Conservation (phyloP, 2,888 invertebrate genomes). For the Harmothoe impar region DNA sequence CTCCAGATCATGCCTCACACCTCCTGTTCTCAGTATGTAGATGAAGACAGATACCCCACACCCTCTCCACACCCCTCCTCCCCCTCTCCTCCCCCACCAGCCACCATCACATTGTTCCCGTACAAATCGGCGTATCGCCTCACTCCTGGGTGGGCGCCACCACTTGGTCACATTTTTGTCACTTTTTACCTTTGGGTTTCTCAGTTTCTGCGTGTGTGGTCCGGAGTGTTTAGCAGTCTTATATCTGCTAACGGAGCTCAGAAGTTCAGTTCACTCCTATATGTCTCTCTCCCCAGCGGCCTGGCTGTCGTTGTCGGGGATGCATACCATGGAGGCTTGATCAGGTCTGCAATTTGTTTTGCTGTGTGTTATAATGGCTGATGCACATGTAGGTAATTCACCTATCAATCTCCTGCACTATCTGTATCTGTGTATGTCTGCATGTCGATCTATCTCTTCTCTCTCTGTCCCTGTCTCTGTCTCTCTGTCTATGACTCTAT, state of each 20-base stretch:
- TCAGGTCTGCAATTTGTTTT: too few relatives aligned
- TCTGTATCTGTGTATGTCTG: background rate
- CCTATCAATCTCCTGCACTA: background rate
- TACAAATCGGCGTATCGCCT: conserved; percentile 4
- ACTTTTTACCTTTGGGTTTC: conserved; percentile 13
- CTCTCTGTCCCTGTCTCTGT: background rate
- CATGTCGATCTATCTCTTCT: background rate
- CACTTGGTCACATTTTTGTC: background rate
- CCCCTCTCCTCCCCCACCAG: background rate
- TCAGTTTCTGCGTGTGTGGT: conserved; percentile 1
- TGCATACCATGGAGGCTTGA: too few relatives aligned
- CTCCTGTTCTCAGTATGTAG: too few relatives aligned
- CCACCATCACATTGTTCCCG: background rate
- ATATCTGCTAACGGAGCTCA: background rate
- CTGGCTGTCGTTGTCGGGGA: background rate
- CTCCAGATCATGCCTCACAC: too few relatives aligned
- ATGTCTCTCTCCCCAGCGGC: background rate
- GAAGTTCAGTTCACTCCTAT: background rate
- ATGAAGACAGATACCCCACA: too few relatives aligned
- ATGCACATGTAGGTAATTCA: too few relatives aligned
- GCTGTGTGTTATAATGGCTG: too few relatives aligned
- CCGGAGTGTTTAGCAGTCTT: background rate
- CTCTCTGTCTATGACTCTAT: too few relatives aligned
- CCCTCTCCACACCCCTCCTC: too few relatives aligned
- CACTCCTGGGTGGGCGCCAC: background rate